Percentiles rank a stretch among this genome's conserved stretches.
Evolutionary conservation across 1,140 invertebrate species (phyloP).

Genomic region (Ganaspis sp.): DNA sequence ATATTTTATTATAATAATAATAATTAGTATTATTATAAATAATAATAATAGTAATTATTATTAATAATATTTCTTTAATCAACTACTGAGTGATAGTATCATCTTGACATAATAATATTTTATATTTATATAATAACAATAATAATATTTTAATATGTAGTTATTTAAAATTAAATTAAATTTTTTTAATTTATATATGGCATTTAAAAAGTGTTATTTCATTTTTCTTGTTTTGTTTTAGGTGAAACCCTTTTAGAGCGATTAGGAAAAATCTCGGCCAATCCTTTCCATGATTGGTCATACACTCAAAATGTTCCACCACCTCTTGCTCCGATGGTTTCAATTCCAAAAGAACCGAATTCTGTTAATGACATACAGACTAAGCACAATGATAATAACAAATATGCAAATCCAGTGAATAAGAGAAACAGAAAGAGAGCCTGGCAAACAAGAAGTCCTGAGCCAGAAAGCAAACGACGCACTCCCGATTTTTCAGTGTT

Average conservation of each 20-base stretch:
- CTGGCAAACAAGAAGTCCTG: slow-evolving; percentile 38
- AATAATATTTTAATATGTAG: no score
- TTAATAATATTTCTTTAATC: no score
- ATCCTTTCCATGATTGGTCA: slow-evolving; percentile 89
- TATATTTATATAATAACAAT: no score
- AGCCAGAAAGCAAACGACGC: slow-evolving; percentile 58
- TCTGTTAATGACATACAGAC: slow-evolving; percentile 27
- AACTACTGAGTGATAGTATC: no score
- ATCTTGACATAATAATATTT: no score
- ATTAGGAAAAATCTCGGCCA: slow-evolving; percentile 82
- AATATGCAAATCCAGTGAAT: slow-evolving; percentile 60
- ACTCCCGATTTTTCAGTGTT: slow-evolving; percentile 45
- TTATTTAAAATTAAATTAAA: no score
- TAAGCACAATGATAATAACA: slow-evolving; percentile 9
- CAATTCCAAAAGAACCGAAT: slow-evolving; percentile 49
- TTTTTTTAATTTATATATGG: no score
- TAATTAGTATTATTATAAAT: no score
- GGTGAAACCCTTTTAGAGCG: slow-evolving; percentile 76
- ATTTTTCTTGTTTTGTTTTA: slow-evolving; percentile 54
- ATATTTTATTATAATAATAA: no score
- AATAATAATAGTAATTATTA: no score
- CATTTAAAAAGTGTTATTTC: neutral
- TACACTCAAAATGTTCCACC: slow-evolving; percentile 70
- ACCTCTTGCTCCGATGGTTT: slow-evolving; percentile 46
- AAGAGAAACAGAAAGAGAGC: slow-evolving; percentile 69